phyloP scores from a whole-genome alignment of 2,888 invertebrate species.

The Lapara coniferarum region DNA sequence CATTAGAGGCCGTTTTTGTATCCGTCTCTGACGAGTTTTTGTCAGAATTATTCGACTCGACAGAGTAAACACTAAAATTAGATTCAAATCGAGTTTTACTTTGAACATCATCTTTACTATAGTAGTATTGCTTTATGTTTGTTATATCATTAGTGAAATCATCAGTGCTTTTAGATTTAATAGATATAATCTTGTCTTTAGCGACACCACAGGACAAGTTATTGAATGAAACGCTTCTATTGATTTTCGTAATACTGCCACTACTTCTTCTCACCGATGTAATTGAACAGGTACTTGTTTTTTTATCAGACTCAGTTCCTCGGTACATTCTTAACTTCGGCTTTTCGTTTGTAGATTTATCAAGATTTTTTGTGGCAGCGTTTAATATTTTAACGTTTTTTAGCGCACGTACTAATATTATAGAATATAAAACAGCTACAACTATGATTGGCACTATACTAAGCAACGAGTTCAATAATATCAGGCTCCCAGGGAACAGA shows the following conservation, averaged over 20 bases:
- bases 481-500: slow-evolving; percentile 80
- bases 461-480: slow-evolving; percentile 81
- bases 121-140: slow-evolving; percentile 34
- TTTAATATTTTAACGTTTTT: slow-evolving; percentile 68
- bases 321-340: slow-evolving; percentile 65
- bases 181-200: slow-evolving; percentile 33
- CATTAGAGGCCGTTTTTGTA: slow-evolving; percentile 37
- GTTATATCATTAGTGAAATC: slow-evolving; percentile 48
- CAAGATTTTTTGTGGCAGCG: slow-evolving; percentile 51
- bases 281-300: slow-evolving; percentile 41
- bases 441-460: slow-evolving; percentile 79
- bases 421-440: slow-evolving; percentile 80
- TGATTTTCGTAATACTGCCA: slow-evolving; percentile 41
- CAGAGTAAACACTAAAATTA: slow-evolving; percentile 59
- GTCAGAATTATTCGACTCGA: slow-evolving; percentile 50
- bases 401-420: slow-evolving; percentile 83
- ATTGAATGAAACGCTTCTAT: slow-evolving; percentile 65
- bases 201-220: slow-evolving; percentile 35
- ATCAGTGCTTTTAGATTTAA: slow-evolving; percentile 62
- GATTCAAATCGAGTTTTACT: slow-evolving; percentile 49
- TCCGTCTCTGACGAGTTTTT: slow-evolving; percentile 40
- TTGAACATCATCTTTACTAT: slow-evolving; percentile 36
- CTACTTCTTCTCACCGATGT: slow-evolving; percentile 40
- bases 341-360: slow-evolving; percentile 41
- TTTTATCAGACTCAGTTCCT: slow-evolving; percentile 48